Evolutionary conservation across 1,140 invertebrate species (phyloP).

Genomic region (Diabrotica virgifera): DNA sequence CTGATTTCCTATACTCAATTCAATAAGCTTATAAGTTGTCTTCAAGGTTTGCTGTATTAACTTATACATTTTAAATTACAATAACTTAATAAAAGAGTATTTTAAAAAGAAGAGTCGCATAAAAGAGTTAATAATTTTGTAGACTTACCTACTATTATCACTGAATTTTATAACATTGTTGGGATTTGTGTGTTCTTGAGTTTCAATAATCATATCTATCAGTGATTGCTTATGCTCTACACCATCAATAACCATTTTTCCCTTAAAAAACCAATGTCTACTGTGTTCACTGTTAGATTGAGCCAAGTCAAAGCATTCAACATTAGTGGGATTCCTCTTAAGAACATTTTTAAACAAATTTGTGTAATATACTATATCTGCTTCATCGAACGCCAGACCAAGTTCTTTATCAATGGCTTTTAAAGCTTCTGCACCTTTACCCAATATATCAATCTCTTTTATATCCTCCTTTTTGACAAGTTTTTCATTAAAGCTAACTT

Average conservation of each 20-base stretch:
- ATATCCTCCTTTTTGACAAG: conserved; percentile 51
- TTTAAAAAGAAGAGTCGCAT: no score
- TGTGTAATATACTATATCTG: conserved; percentile 85
- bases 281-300: conserved; percentile 97
- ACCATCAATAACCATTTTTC: conserved; percentile 83
- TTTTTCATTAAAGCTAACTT: conserved; percentile 67
- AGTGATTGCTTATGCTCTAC: conserved; percentile 74
- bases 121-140: no score
- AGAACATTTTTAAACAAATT: conserved; percentile 76
- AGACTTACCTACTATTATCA: conserved; percentile 86
- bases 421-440: conserved; percentile 72
- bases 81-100: no score
- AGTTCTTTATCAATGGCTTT: conserved; percentile 80
- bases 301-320: conserved; percentile 97
- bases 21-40: no score
- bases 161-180: conserved; percentile 98
- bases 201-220: conserved; percentile 90
- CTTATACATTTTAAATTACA: no score
- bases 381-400: conserved; percentile 85
- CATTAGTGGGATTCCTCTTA: conserved; percentile 92
- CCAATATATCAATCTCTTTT: conserved; percentile 70
- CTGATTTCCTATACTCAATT: no score
- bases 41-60: no score
- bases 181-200: conserved; percentile 78
- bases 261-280: conserved; percentile 91